Evolutionary conservation across 1,140 invertebrate species (phyloP).

Genomic region (Penaeus chinensis): DNA sequence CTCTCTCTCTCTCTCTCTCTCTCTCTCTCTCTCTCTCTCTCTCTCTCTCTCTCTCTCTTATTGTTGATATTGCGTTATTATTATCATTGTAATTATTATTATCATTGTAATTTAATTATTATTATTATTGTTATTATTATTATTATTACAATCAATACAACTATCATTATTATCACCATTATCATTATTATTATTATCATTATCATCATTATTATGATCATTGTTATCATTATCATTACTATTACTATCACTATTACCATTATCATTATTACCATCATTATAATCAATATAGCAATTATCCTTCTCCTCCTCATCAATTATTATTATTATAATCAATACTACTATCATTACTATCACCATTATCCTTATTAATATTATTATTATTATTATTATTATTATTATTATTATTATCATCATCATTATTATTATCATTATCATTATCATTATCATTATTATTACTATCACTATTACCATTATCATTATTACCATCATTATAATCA

Average conservation of each 20-base stretch:
- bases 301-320: slow-evolving; percentile 10
- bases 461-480: too few species aligned
- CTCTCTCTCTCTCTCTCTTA: too few species aligned
- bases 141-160: not conserved
- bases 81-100: not conserved
- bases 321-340: not conserved
- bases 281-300: too few species aligned
- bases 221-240: not conserved
- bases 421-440: too few species aligned
- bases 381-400: too few species aligned
- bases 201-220: not conserved
- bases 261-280: not conserved
- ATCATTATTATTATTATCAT: not conserved
- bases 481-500: too few species aligned
- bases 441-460: too few species aligned
- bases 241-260: not conserved
- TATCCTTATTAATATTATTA: too few species aligned
- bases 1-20: too few species aligned
- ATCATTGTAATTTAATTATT: not conserved
- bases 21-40: too few species aligned
- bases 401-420: too few species aligned
- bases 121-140: not conserved
- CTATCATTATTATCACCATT: not conserved
- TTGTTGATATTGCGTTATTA: not conserved
- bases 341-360: not conserved